Evolutionary conservation across 1,140 invertebrate species (phyloP), one percentile per base, ranked within the genome.

Genomic region (Drosophila orena): DNA sequence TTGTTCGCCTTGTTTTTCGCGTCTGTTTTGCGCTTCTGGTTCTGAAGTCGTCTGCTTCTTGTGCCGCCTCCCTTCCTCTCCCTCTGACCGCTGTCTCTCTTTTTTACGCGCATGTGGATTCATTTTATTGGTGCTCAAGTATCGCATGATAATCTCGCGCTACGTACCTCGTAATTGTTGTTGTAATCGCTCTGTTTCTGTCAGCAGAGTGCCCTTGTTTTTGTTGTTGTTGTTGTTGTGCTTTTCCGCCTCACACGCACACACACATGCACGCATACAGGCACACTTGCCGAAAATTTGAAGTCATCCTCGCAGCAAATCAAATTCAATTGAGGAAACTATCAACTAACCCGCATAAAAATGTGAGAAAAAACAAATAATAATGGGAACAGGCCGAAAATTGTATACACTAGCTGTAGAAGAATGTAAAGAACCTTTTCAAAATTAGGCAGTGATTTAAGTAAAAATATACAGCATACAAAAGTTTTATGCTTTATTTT

Each of bases 41-140:
- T 76, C 62, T 38, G 61, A 34, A 11, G 42, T 24, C 40, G 46
- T 43, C n/a, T 17, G 14, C 17, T 53, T 53, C 34, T 37, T 53
- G 30, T 38, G 37, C 37, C 37, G 11, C 14, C 37, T 38, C 37
- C 37, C 37, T 14, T 58, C 8, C 42, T 20, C 15, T 30, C 7
- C 8, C 10, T 4, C 44, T 14, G 11, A 4, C 12, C 12, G 12
- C 12, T 8, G 30, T 34, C 10, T 34, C 22, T 24, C n/a, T 24
- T 44, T 52, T 62, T 66, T 42, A 30, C 64, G 55, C 55, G 64
- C 81, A 85, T 91, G 89, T 91, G 89, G 89, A 85, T 91, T 89
- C 78, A 34, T 91, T 89, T 91, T 89, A 91, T 91, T 91, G 89
- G 89, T 85, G 71, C 78, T 79, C 59, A 46, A 74, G 71, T 88